Evolutionary conservation across 2,113 vertebrate species (phyloP), one percentile per base, ranked within the genome.

Genomic region (Phoxinus phoxinus): DNA sequence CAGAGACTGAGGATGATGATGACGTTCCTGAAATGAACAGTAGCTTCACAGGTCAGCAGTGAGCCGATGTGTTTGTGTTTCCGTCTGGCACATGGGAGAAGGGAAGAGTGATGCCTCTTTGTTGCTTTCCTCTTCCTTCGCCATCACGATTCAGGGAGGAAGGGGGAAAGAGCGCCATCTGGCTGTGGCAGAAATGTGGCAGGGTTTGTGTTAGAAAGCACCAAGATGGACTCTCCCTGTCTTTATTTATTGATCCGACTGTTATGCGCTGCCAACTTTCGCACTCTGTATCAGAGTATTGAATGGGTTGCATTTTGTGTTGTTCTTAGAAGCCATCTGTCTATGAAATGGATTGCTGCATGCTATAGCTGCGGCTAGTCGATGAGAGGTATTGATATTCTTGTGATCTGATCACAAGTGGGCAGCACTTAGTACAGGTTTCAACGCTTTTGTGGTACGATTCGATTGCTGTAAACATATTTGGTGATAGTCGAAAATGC

Each of bases 21-120:
- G 97, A 98, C 84, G 93, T 96, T 93, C 97, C 96, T 97, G 98
- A 99, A 95, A 99, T 99, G 98, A 99, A 95, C 95, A 97, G 96
- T 92, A 99, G 97, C 93, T 98, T 97, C 93, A 99, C 98, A 98
- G 98, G 98, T 99, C 96, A 95, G n/a, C 87, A 58, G 4, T 58
- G 85, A 77, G 11, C 25, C 6, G 69, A n/a, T 79, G 65, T 81
- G 76, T 61, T 72, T 56, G 30, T 17, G 9, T 80, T 82, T 65
- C 23, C 41, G 35, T 23, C 46, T 71, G 30, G 11, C 35, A 77
- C 35, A 69, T 56, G 44, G 19, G 37, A 83, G 75, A 81, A 51
- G 27, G 46, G 12, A 82, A 58, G 30, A 83, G 67, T 58, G 63
- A 37, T 74, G 69, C 19, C 11, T 46, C 59, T 86, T 73, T 74